Evolutionary conservation across 1,140 invertebrate species (phyloP), one percentile per base, ranked within the genome.

Genomic region (Anoplophora glabripennis): DNA sequence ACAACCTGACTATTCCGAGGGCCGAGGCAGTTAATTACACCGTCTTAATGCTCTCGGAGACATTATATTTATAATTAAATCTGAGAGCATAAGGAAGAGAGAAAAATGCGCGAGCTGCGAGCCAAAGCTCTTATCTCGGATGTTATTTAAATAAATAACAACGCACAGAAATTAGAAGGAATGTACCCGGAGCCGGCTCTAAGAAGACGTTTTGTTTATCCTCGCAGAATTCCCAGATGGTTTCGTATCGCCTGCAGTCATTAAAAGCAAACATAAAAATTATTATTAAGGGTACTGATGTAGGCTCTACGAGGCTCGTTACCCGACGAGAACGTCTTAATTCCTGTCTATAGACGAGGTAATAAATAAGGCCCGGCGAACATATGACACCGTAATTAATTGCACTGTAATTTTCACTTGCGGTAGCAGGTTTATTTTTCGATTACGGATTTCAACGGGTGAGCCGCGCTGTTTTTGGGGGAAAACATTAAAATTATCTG

Each of bases 41-140:
- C 21, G n/a, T 15, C 37, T 36, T 53, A 53, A 53, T 53, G 37
- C 14, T 53, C 49, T 14, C 49, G 49, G 17, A 53, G 49, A 53
- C 49, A 53, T 53, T 53, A 53, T 37, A 53, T 53, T 53, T 53
- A 53, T 53, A 53, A 53, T 53, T 53, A 53, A 53, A 53, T 53
- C 49, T 53, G 49, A 53, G 37, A 53, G 36, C 49, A 53, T 53
- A 53, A 53, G 49, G 49, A 53, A 53, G n/a, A 40, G 37, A 38
- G 37, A 53, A 53, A 53, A 53, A 53, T 41, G 35, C 38, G 17
- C 12, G 34, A 45, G 34, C 47, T 8, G 18, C 47, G 47, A 49
- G 47, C 47, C 47, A 36, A 49, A 35, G 21, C 47, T 49, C 47
- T 49, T 49, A 49, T 49, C 47, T 49, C 47, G 21, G 47, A 49